A percentile compares a stretch with the other conserved stretches of the same genome.
These are phyloP conservation scores for Drosophila meridionalis DNA, from an alignment of 2,888 invertebrate genomes.

Conservation along the genomic window DNA sequence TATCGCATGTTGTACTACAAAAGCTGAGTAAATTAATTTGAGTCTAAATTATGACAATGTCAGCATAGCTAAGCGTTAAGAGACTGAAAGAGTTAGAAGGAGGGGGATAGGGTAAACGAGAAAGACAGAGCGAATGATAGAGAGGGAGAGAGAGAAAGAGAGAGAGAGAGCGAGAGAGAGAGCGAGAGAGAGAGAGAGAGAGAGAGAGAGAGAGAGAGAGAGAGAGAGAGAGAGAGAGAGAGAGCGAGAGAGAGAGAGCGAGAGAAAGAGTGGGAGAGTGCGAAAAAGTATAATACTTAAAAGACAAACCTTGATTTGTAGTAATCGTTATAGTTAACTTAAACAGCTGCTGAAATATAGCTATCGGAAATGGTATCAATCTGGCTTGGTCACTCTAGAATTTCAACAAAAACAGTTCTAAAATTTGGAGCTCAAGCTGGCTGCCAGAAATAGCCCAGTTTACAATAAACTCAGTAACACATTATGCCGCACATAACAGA, in stretches of 20 bases:
- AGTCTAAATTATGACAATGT: constrained; percentile 57
- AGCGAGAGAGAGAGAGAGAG: too few relatives aligned
- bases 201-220: neutral
- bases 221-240: neutral
- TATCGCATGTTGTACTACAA: constrained; percentile 17
- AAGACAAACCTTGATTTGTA: too few relatives aligned
- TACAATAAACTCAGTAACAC: neutral
- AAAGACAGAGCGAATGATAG: neutral
- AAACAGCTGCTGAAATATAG: neutral
- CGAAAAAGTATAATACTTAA: too few relatives aligned
- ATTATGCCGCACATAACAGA: neutral
- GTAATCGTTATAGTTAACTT: too few relatives aligned
- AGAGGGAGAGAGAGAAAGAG: neutral
- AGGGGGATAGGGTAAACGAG: neutral
- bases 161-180: neutral
- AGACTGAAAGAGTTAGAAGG: too few relatives aligned
- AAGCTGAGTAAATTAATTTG: constrained; percentile 53
- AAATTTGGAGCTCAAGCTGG: neutral
- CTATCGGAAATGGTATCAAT: too few relatives aligned
- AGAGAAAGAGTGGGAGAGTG: neutral
- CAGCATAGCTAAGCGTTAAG: constrained; percentile 20
- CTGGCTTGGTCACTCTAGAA: neutral
- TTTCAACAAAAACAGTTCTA: too few relatives aligned
- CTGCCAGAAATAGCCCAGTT: neutral
- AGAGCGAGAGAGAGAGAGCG: neutral